Base-by-base conservation (phyloP, 2,888 invertebrate species). In the Eupithecia vulgata region DNA sequence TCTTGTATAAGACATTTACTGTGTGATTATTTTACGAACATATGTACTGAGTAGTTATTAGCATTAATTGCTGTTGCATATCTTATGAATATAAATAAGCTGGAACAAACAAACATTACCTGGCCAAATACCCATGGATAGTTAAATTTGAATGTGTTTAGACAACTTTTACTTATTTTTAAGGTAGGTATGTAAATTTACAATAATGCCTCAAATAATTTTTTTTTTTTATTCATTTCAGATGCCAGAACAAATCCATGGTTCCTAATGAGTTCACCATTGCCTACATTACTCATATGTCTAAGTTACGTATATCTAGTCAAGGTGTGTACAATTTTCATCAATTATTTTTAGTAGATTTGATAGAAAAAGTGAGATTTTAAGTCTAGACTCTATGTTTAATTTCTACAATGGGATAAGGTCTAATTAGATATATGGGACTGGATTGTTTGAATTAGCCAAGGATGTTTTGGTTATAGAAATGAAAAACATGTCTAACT, bases 201-300 rank as follows among this genome's bases (percentile, higher is more conserved):
- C 13, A 59, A 59, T 59, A 59, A 30, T 52, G 52, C 52, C 2
- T 21, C 21, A 6, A 59, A 34, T 30, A 67, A 48, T n/a, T n/a
- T 8, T n/a, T 71, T 45, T 73, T 82, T 1, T 81, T 82, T 83
- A 84, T 73, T 83, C 61, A 37, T 96, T 96, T 82, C 95, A 98
- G 98, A 98, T 95, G 95, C 96, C 78, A 95, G 99, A 88, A 98
- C 98, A 85, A 97, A 97, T 91, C 96, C 97, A 92, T 99, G 98
- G 98, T 96, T 97, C 86, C 95, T 99, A 95, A 99, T 99, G 98
- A 97, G 97, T 87, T 98, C 98, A 83, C 99, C 99, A 78, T 96
- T 98, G 88, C 98, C 99, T 85, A 99, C 99, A 83, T 95, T 98
- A 91, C 95, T 97, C 90, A 97, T 98, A 93, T 99, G 98, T 94